phyloP scores from a whole-genome alignment of 2,888 invertebrate genomes.

The Asteroscopus sphinx region DNA sequence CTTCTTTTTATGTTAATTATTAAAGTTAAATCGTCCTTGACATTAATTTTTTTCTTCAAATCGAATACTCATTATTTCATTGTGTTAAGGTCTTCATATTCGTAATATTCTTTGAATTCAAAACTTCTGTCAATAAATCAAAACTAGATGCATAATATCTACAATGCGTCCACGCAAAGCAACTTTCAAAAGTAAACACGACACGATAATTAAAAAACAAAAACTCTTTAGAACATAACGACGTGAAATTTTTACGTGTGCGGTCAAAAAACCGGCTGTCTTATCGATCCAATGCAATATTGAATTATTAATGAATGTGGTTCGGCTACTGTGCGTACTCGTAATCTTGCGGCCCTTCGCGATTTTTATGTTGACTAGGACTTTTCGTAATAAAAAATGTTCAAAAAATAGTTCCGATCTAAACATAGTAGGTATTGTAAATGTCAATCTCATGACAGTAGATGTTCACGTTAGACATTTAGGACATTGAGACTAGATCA shows the following conservation, averaged over 20 bases:
- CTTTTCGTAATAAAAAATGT: too few species aligned
- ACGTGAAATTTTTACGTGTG: constrained; percentile 47
- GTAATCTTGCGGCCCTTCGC: constrained; percentile 21
- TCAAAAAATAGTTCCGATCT: too few species aligned
- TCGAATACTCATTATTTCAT: constrained; percentile 16
- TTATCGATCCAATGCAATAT: constrained; percentile 57
- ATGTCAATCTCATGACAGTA: too few species aligned
- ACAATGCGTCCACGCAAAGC: neutral
- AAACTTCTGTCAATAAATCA: neutral
- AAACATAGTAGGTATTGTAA: too few species aligned
- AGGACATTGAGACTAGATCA: too few species aligned
- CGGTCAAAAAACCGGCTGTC: constrained; percentile 58
- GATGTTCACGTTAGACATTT: too few species aligned
- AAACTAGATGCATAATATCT: neutral
- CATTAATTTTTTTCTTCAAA: constrained; percentile 32
- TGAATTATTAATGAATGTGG: constrained; percentile 60
- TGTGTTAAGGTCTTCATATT: neutral
- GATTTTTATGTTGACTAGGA: constrained; percentile 21
- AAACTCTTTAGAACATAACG: constrained; percentile 18
- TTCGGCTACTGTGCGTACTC: constrained; percentile 50
- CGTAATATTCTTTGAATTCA: constrained; percentile 3
- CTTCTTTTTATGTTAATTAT: constrained; percentile 15
- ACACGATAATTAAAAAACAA: constrained; percentile 25
- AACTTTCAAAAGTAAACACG: neutral
- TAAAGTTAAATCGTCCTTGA: constrained; percentile 19